Evolutionary conservation across 2,797 vertebrate species (phyloP).

Genomic region (Neoniphon sammara): DNA sequence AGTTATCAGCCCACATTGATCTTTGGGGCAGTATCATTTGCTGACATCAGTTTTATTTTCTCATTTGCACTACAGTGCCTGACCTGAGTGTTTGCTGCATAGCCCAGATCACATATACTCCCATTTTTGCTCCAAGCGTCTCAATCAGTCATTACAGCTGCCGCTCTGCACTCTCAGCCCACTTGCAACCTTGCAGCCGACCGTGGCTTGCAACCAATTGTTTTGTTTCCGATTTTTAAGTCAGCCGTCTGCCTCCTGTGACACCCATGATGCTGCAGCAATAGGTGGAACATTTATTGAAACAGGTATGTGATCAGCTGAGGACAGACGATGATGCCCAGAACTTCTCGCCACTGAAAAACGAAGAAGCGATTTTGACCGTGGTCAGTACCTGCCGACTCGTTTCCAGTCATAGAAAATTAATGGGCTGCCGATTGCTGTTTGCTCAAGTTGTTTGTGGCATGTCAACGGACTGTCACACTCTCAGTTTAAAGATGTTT

Average conservation of each 20-base stretch:
- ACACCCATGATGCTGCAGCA: slow-evolving; percentile 4
- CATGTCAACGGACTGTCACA: slow-evolving; percentile 55
- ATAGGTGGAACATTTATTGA: too few relatives aligned
- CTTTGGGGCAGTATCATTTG: slow-evolving; percentile 5
- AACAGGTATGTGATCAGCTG: too few relatives aligned
- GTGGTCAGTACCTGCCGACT: slow-evolving; percentile 44
- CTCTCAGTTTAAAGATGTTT: slow-evolving; percentile 58
- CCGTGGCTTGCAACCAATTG: background rate
- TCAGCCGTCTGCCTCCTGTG: background rate
- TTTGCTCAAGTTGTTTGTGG: slow-evolving; percentile 56
- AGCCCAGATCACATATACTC: background rate
- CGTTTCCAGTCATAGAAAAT: slow-evolving; percentile 50
- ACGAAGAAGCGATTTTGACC: slow-evolving; percentile 18
- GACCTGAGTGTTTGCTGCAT: background rate
- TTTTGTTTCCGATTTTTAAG: background rate
- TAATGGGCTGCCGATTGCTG: slow-evolving; percentile 51
- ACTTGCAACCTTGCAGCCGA: too few relatives aligned
- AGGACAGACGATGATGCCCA: too few relatives aligned
- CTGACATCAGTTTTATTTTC: slow-evolving; percentile 24
- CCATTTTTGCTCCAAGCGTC: background rate
- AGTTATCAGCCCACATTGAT: background rate
- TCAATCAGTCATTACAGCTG: slow-evolving; percentile 14
- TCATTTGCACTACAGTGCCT: slow-evolving; percentile 1
- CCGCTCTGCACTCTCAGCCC: background rate
- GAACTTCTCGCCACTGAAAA: slow-evolving; percentile 22